Conservation (phyloP, 2,888 invertebrate genomes). For the Lasioglossum oenotherae region DNA sequence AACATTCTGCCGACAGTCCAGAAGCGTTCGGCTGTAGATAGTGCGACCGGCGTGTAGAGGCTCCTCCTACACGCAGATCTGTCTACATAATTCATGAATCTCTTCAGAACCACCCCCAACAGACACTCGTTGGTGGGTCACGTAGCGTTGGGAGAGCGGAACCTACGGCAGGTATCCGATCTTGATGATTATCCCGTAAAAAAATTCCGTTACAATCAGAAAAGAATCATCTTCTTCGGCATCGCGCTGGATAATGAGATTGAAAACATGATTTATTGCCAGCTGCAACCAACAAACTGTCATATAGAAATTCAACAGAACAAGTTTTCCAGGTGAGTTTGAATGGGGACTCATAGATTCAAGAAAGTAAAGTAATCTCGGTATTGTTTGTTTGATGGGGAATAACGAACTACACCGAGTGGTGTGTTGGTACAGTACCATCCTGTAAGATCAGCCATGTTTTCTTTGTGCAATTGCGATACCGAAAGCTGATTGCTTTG, state of each 20-base stretch:
- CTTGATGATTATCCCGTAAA: slow-evolving; percentile 26
- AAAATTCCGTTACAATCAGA: background rate
- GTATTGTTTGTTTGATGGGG: too few species aligned
- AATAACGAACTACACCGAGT: too few species aligned
- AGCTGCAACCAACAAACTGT: background rate
- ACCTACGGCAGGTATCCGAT: slow-evolving; percentile 41
- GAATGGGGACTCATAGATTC: too few species aligned
- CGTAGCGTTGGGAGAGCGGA: slow-evolving; percentile 51
- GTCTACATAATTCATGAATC: slow-evolving; percentile 75
- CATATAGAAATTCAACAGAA: background rate
- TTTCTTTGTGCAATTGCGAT: too few species aligned
- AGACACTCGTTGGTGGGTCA: slow-evolving; percentile 54
- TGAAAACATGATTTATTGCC: background rate
- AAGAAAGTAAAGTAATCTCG: too few species aligned
- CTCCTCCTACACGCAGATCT: slow-evolving; percentile 64
- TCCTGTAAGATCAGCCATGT: too few species aligned
- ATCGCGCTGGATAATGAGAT: background rate
- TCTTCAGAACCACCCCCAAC: slow-evolving; percentile 55
- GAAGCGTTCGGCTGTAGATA: slow-evolving; percentile 58
- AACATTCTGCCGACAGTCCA: slow-evolving; percentile 62
- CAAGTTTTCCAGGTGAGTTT: background rate
- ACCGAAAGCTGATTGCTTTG: too few species aligned
- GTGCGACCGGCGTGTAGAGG: slow-evolving; percentile 36
- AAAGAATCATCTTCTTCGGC: background rate
- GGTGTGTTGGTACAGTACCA: too few species aligned